Base-by-base conservation (phyloP, 2,888 invertebrate genomes). In the Tricholauxania praeusta region DNA sequence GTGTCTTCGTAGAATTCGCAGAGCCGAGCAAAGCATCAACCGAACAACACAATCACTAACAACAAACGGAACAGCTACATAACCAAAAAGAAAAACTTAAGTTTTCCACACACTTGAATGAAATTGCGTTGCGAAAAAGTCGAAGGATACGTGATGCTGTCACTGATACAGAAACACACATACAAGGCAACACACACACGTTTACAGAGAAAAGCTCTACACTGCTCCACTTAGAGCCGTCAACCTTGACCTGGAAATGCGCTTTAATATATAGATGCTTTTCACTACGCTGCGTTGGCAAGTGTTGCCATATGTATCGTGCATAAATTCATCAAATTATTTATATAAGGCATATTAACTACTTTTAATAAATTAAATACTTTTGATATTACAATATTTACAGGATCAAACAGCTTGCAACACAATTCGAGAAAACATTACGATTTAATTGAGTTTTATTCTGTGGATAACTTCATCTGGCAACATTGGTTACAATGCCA, bases 221-320 rank as follows among this genome's bases (percentile, higher is more conserved):
- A 60, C 48, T 48, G 22, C 66, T 47, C 60, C 60, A 60, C 52
- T 60, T 39, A 59, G 10, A 28, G 68, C 73, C 73, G 57, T 71
- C 82, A 85, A 85, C 85, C 85, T 85, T 85, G 85, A 86, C 85
- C 85, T 86, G 85, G 74, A 86, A 83, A 85, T 82, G 80, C 78
- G 80, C 78, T 80, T 78, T 77, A 39, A 39, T 39, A 39, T 39
- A 7, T 39, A 39, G 39, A 39, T 39, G 39, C 39, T 39, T 10
- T 39, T 39, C 39, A 39, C 39, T 28, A 3, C 39, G 5, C 39
- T 39, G 39, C 39, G 28, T 39, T 39, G 7, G 10, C 39, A 39
- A 39, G 39, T 10, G 39, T 39, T 39, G 39, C 39, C 39, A 39
- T 39, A 39, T 39, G 39, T 39, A 39, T 2, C 8, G 39, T 39